phyloP scores from a whole-genome alignment of 2,888 invertebrate species.

The Drosophila hawaiiensis region DNA sequence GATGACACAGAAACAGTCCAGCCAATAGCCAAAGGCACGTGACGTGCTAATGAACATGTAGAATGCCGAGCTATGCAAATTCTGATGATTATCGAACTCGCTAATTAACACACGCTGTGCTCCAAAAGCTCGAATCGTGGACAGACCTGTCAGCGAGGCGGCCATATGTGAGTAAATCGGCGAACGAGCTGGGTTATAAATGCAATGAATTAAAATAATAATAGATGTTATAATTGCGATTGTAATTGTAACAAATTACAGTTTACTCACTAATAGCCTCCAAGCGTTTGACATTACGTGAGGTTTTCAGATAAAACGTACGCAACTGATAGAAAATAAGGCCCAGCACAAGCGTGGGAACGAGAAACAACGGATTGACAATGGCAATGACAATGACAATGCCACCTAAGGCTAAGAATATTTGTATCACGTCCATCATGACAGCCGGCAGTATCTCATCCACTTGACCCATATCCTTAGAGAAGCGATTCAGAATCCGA shows the following conservation, averaged over 20 bases:
- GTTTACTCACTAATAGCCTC: conserved; percentile 91
- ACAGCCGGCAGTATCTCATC: conserved; percentile 85
- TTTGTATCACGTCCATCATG: conserved; percentile 87
- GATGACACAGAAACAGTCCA: conserved; percentile 94
- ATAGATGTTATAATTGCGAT: not conserved
- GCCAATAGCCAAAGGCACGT: conserved; percentile 96
- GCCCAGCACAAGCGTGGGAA: conserved; percentile 90
- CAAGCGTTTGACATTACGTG: conserved; percentile 92
- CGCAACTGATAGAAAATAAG: conserved; percentile 91
- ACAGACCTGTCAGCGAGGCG: conserved; percentile 94
- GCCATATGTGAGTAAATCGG: conserved; percentile 97
- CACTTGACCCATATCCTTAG: conserved; percentile 92
- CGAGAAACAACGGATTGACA: conserved; percentile 90
- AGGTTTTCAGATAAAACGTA: conserved; percentile 91
- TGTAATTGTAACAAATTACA: not conserved
- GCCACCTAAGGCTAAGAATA: conserved; percentile 92
- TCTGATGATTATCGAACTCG: conserved; percentile 93
- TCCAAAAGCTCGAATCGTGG: conserved; percentile 95
- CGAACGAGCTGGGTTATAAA: conserved; percentile 89
- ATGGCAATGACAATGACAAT: conserved; percentile 91
- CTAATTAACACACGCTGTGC: conserved; percentile 91
- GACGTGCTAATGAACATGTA: conserved; percentile 95
- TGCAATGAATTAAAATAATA: not conserved
- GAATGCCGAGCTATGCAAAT: conserved; percentile 96
- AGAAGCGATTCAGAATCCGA: conserved; percentile 93